Evolutionary conservation across 2,113 vertebrate genomes (phyloP).

Genomic region (Aleadryas rufinucha): DNA sequence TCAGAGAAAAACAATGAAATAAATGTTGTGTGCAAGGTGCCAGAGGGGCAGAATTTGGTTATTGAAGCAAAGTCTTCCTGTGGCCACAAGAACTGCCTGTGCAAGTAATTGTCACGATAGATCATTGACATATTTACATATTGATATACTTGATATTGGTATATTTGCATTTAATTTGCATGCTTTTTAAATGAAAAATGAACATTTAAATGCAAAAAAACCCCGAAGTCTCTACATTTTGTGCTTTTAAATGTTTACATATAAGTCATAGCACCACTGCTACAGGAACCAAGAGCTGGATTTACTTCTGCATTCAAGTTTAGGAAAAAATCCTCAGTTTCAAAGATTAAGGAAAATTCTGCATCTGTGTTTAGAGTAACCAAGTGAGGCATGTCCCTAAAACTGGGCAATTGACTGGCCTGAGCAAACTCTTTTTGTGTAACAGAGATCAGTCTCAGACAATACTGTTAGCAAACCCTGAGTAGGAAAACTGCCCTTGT

Average conservation of each 20-base stretch:
- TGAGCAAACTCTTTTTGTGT: not conserved
- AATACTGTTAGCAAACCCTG: not conserved
- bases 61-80: not conserved
- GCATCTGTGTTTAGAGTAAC: not conserved
- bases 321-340: not conserved
- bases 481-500: not conserved
- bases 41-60: not conserved
- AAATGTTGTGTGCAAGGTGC: not conserved
- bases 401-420: not conserved
- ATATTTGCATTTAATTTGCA: not conserved
- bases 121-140: no score
- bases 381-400: not conserved
- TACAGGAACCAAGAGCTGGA: not conserved
- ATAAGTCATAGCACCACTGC: not conserved
- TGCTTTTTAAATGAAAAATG: not conserved
- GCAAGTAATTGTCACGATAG: not conserved
- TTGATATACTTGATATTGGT: not conserved
- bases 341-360: not conserved
- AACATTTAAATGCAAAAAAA: not conserved
- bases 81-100: not conserved
- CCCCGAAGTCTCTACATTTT: not conserved
- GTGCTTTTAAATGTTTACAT: not conserved
- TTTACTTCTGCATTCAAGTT: not conserved
- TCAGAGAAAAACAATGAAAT: not conserved
- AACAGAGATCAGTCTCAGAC: not conserved